Evolutionary conservation across 2,797 vertebrate species (phyloP).

Genomic region (Kryptolebias ocellatus): DNA sequence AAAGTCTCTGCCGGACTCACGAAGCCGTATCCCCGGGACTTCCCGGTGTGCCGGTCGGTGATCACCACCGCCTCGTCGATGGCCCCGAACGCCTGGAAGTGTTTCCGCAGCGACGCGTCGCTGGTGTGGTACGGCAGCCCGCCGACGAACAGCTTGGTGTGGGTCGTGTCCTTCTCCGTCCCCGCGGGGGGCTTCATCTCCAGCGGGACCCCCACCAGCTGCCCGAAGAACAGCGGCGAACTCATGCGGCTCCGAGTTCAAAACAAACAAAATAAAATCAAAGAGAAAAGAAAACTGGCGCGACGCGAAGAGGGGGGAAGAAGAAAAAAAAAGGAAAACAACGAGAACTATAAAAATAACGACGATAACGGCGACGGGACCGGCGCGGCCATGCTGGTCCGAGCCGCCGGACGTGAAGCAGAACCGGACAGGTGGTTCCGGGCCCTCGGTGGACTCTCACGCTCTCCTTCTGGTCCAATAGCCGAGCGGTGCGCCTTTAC

Average conservation of each 20-base stretch:
- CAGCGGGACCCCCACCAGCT: constrained; percentile 70
- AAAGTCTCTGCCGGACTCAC: constrained; percentile 81
- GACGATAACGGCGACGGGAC: too few relatives aligned
- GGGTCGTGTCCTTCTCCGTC: constrained; percentile 92
- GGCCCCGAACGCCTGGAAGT: constrained; percentile 94
- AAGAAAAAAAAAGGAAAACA: constrained; percentile 17
- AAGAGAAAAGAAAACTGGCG: constrained; percentile 1
- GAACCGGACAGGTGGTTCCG: constrained; percentile 64
- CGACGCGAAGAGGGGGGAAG: too few relatives aligned
- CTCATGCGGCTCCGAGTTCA: constrained; percentile 47
- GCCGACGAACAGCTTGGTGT: constrained; percentile 96
- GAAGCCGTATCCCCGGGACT: constrained; percentile 95
- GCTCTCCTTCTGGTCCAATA: constrained; percentile 68
- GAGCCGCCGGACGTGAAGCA: constrained; percentile 23
- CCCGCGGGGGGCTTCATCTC: constrained; percentile 88
- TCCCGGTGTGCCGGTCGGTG: constrained; percentile 95
- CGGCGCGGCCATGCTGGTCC: constrained; percentile 43
- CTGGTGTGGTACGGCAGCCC: constrained; percentile 95
- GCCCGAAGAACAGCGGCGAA: constrained; percentile 67
- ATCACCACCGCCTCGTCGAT: constrained; percentile 97
- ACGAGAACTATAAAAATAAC: too few relatives aligned
- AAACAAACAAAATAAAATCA: neutral
- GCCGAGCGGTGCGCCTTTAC: constrained; percentile 68
- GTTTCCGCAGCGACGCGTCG: constrained; percentile 91
- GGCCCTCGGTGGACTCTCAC: constrained; percentile 33